Evolutionary conservation across 2,888 invertebrate species (phyloP).

Genomic region (Meganola albula): DNA sequence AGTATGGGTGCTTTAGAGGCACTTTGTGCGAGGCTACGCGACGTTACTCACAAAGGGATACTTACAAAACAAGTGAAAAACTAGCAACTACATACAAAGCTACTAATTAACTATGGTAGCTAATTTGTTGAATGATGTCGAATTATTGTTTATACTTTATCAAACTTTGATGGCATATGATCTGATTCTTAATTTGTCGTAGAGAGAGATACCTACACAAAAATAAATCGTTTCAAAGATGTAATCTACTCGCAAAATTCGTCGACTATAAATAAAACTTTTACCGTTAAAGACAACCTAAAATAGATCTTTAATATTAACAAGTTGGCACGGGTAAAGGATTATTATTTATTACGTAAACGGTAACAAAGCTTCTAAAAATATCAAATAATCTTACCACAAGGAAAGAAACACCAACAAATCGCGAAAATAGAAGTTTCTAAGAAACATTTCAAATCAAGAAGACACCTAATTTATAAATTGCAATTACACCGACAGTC

Average conservation of each 20-base stretch:
- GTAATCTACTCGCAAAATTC: slow-evolving; percentile 18
- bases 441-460: slow-evolving; percentile 57
- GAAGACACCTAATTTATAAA: slow-evolving; percentile 69
- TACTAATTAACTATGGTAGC: slow-evolving; percentile 3
- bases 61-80: slow-evolving; percentile 38
- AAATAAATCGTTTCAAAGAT: too few relatives aligned
- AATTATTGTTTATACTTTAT: too few relatives aligned
- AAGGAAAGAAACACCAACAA: slow-evolving; percentile 50
- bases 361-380: slow-evolving; percentile 28
- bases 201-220: too few relatives aligned
- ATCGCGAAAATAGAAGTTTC: slow-evolving; percentile 51
- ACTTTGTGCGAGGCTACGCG: slow-evolving; percentile 40
- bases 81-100: slow-evolving; percentile 30
- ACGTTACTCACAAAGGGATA: slow-evolving; percentile 43
- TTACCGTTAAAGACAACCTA: slow-evolving; percentile 20
- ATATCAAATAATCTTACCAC: slow-evolving; percentile 46
- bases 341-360: slow-evolving; percentile 28
- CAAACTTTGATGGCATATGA: too few relatives aligned
- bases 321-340: slow-evolving; percentile 22
- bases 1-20: slow-evolving; percentile 42
- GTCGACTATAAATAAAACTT: slow-evolving; percentile 25
- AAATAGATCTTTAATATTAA: slow-evolving; percentile 27
- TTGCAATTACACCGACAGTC: slow-evolving; percentile 69
- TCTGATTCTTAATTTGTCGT: too few relatives aligned
- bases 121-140: too few relatives aligned